Percentiles rank a stretch among this genome's conserved stretches.
phyloP scores from a whole-genome alignment of 2,113 vertebrate genomes.

The Hydrochoerus hydrochaeris region DNA sequence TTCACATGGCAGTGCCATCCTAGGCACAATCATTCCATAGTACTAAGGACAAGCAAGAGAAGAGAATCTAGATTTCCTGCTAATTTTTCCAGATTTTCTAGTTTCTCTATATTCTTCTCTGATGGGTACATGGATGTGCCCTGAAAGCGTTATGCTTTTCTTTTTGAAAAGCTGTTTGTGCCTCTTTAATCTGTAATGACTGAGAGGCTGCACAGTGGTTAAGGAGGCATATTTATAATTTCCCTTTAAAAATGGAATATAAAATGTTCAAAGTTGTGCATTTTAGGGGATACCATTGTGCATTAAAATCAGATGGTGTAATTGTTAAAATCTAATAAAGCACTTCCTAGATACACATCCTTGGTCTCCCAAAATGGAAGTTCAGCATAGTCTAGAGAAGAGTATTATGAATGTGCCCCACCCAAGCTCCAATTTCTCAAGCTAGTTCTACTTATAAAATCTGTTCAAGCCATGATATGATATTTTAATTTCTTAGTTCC shows the following conservation, averaged over 20 bases:
- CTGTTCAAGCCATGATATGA: not conserved
- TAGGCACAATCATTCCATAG: not conserved
- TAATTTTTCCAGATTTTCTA: not conserved
- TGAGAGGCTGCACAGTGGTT: not conserved
- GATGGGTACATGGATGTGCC: too few relatives aligned
- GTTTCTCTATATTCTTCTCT: not conserved
- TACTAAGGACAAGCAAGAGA: not conserved
- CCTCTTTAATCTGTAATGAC: slow-evolving; percentile 20
- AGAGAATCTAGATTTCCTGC: not conserved
- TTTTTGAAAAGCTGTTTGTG: not conserved
- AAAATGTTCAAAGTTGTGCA: not conserved
- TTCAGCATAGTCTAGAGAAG: not conserved
- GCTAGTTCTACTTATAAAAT: not conserved
- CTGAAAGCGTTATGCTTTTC: not conserved
- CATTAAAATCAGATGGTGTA: not conserved
- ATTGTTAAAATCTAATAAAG: not conserved
- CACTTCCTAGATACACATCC: not conserved
- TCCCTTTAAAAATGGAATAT: not conserved
- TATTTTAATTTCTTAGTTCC: slow-evolving; percentile 11
- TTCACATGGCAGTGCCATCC: not conserved
- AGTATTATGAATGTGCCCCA: not conserved
- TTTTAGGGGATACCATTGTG: not conserved
- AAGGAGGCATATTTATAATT: slow-evolving; percentile 20
- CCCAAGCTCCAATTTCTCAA: fast-evolving
- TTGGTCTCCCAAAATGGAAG: not conserved